A percentile compares a stretch with the other conserved stretches of the same genome.
Evolutionary conservation across 2,888 invertebrate genomes (phyloP).

Genomic region (Diaphora mendica): DNA sequence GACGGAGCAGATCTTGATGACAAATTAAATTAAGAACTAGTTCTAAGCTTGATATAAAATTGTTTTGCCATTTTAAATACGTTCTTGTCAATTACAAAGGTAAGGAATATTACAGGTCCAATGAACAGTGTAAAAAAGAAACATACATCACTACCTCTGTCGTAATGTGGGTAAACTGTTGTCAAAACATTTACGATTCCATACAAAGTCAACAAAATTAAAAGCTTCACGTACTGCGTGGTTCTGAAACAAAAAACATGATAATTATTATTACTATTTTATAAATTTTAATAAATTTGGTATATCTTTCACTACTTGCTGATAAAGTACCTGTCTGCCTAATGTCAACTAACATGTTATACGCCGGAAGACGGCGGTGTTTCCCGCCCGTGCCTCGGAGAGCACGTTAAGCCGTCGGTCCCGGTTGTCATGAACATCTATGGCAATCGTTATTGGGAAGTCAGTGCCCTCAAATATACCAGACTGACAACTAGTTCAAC

Average conservation of each 20-base stretch:
- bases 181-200: not conserved
- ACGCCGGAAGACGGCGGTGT: no score
- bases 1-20: not conserved
- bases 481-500: no score
- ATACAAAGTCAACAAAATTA: not conserved
- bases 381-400: no score
- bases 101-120: slow-evolving; percentile 2
- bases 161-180: not conserved
- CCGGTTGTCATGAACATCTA: no score
- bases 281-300: no score
- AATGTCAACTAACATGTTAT: no score
- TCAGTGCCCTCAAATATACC: no score
- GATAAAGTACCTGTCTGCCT: no score
- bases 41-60: not conserved
- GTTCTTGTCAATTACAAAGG: not conserved
- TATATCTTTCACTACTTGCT: no score
- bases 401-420: no score
- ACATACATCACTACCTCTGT: not conserved
- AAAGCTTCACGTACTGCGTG: not conserved
- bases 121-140: not conserved
- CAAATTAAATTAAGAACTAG: not conserved
- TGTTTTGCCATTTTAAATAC: not conserved
- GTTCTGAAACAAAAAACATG: not conserved
- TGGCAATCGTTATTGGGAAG: no score
- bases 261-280: not conserved